Evolutionary conservation across 2,113 vertebrate species (phyloP).

Genomic region (Colossoma macropomum): DNA sequence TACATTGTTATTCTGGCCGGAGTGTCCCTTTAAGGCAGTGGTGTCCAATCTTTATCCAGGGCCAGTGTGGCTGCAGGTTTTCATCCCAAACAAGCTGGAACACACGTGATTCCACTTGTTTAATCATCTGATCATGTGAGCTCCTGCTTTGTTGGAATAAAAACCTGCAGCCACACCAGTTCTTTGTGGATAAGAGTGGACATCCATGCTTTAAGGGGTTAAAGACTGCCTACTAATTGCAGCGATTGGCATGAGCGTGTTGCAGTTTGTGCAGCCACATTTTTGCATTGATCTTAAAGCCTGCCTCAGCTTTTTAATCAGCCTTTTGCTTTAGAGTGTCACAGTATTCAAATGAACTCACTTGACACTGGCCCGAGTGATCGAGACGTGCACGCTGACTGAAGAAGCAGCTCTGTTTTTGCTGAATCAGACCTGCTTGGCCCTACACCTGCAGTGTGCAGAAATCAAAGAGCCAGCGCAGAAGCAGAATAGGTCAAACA

Average conservation of each 20-base stretch:
- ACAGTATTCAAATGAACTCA: slow-evolving; percentile 23
- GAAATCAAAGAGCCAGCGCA: slow-evolving; percentile 20
- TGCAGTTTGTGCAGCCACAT: not conserved
- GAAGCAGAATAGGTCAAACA: slow-evolving; percentile 3
- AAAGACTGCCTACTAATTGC: not conserved
- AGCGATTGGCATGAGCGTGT: not conserved
- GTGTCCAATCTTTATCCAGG: too few relatives aligned
- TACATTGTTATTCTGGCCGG: too few relatives aligned
- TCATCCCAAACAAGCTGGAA: too few relatives aligned
- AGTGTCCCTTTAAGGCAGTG: too few relatives aligned
- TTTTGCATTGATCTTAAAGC: slow-evolving; percentile 18
- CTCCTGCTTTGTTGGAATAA: too few relatives aligned
- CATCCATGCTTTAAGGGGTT: not conserved
- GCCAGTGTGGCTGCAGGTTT: too few relatives aligned
- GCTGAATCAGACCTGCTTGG: slow-evolving; percentile 34
- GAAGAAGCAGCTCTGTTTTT: not conserved
- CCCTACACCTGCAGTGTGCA: slow-evolving; percentile 36
- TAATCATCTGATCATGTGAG: too few relatives aligned
- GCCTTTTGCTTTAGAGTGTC: slow-evolving; percentile 14
- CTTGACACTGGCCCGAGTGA: not conserved
- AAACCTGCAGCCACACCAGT: too few relatives aligned
- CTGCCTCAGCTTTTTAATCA: slow-evolving; percentile 38
- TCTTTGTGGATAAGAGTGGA: too few relatives aligned
- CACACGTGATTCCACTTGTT: too few relatives aligned
- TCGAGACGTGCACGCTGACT: not conserved